A percentile compares a stretch with the other conserved stretches of the same genome.
phyloP scores from a whole-genome alignment of 2,888 invertebrate species.

The Ectobius pallidus region DNA sequence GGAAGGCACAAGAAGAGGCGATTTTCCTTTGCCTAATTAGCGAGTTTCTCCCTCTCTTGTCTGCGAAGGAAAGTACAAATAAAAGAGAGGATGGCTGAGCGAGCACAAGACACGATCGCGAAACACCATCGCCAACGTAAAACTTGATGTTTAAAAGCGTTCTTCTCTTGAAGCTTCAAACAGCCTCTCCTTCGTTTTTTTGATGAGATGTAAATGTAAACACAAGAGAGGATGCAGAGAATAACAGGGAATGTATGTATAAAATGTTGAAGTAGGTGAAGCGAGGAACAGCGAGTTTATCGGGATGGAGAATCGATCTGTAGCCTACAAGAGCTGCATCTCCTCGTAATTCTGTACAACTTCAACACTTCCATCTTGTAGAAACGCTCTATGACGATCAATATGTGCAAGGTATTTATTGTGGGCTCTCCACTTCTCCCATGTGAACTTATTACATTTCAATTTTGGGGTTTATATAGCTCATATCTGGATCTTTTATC shows the following conservation, averaged over 20 bases:
- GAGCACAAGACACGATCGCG: too few species aligned
- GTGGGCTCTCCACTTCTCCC: too few species aligned
- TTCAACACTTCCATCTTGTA: too few species aligned
- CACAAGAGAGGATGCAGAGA: neutral
- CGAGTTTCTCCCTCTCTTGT: neutral
- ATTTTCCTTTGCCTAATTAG: constrained; percentile 22
- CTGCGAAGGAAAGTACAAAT: constrained; percentile 7
- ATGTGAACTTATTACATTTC: too few species aligned
- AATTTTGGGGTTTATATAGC: too few species aligned
- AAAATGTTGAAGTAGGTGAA: neutral
- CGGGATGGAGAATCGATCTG: neutral
- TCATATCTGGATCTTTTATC: too few species aligned
- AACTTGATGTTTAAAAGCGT: constrained; percentile 11
- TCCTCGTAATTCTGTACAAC: too few species aligned
- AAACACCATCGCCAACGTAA: neutral
- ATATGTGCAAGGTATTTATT: too few species aligned
- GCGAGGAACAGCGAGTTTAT: neutral
- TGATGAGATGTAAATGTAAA: constrained; percentile 30
- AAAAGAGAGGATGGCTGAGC: neutral
- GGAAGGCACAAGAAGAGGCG: neutral
- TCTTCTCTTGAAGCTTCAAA: neutral
- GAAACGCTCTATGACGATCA: too few species aligned
- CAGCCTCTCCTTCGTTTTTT: constrained; percentile 3
- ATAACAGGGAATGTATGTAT: neutral
- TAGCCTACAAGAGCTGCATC: too few species aligned